Base-by-base conservation (phyloP, 2,113 vertebrate genomes). In the Fulmarus glacialis region DNA sequence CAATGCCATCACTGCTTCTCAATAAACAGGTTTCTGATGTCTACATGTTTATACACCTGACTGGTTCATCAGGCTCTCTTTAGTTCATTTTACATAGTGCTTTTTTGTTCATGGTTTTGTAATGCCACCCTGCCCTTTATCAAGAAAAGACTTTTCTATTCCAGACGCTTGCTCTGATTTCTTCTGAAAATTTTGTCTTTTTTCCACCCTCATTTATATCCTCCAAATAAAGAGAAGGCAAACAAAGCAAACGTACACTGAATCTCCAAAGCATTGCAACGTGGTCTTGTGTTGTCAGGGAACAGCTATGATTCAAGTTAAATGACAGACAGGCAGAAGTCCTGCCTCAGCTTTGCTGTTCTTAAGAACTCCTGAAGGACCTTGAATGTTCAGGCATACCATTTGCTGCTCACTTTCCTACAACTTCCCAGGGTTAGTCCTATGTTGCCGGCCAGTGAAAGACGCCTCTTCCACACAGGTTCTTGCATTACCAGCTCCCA, bases 201-300 rank as follows among this genome's bases (percentile, higher is more conserved):
- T 92, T 83, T 64, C 66, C 60, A 34, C 23, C 8, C 66, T 93
- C 34, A 77, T 82, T 95, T 92, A 26, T 90, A 75, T 94, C 93
- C 74, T 89, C 15, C 58, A 80, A 68, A 93, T 75, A 92, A 88
- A 94, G 43, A 80, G 42, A 88, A 93, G 40, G 53, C 30, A 88
- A 90, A 86, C 30, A 92, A 87, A 93, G 24, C 40, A 90, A 95
- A 83, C 30, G 55, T 40, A 85, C 53, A 9, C 36, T 43, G 67
- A 88, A 77, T 88, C 79, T 97, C 90, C 45, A 82, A 93, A 88
- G 62, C 75, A 73, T 72, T 88, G 62, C 63, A 66, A 60, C 74
- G 82, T 64, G 50, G 32, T 83, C 74, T 73, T 60, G 10, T 75
- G 32, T 93, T 89, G 58, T 70, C 71, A 80, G 86, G 40, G 62